Evolutionary conservation across 92 coral and sea anemone genomes (phyloP).

Genomic region (Epizoanthus rinbou): DNA sequence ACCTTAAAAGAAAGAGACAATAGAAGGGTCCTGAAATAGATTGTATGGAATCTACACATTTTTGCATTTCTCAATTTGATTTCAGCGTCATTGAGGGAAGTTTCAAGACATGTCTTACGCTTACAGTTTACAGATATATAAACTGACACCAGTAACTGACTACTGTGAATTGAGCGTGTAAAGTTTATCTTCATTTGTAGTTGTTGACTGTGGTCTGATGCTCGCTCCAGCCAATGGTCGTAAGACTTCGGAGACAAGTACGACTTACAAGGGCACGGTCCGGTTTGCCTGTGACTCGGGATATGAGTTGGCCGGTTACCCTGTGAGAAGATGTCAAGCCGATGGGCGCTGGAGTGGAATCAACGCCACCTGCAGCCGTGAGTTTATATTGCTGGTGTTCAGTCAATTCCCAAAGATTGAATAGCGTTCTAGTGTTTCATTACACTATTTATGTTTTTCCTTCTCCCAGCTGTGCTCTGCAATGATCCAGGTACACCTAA

Average conservation of each 20-base stretch:
- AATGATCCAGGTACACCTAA: slow-evolving; percentile 22
- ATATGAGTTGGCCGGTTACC: background rate
- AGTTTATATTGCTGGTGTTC: background rate
- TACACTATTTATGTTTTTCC: background rate
- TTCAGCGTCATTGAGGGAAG: too few species aligned
- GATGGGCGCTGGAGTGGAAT: slow-evolving; percentile 19
- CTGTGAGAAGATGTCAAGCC: slow-evolving; percentile 28
- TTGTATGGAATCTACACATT: too few species aligned
- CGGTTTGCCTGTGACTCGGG: slow-evolving; percentile 20
- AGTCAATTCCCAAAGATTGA: too few species aligned
- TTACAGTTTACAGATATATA: too few species aligned
- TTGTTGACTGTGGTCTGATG: slow-evolving; percentile 13
- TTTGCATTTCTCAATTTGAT: too few species aligned
- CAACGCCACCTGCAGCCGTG: background rate
- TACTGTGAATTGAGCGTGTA: too few species aligned
- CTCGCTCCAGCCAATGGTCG: background rate
- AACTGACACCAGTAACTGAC: too few species aligned
- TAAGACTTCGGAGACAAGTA: background rate
- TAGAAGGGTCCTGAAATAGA: too few species aligned
- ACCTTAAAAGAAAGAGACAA: too few species aligned
- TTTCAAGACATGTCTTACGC: too few species aligned
- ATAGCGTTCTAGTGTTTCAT: too few species aligned
- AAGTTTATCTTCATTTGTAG: background rate
- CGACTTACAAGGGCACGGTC: background rate
- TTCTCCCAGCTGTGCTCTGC: slow-evolving; percentile 13